Conservation (phyloP, 2,888 invertebrate genomes). For the Drosophila algonquin region DNA sequence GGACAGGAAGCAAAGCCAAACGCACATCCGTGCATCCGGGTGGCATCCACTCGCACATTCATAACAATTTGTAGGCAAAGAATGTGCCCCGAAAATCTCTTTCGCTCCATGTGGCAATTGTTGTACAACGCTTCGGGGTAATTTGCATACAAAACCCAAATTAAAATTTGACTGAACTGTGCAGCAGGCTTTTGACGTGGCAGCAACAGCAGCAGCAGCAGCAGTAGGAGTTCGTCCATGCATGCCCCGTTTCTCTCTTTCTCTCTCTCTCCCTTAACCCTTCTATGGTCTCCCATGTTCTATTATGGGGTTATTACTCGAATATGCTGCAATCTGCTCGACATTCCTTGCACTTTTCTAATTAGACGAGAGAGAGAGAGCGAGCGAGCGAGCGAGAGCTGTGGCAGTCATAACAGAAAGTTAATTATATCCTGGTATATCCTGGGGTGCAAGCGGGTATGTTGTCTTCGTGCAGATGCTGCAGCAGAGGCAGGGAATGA, state of each 20-base stretch:
- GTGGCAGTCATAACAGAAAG: conserved; percentile 69
- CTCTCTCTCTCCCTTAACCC: neutral
- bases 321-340: conserved; percentile 23
- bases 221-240: no score
- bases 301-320: conserved; percentile 13
- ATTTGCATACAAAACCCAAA: conserved; percentile 72
- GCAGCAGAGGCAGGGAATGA: no score
- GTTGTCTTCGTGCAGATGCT: no score
- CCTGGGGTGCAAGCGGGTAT: no score
- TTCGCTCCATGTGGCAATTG: conserved; percentile 21
- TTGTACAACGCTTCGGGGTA: conserved; percentile 69
- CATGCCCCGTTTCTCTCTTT: neutral
- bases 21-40: conserved; percentile 4
- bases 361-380: conserved; percentile 27
- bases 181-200: conserved; percentile 38
- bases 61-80: conserved; percentile 58
- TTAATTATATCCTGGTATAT: conserved; percentile 73
- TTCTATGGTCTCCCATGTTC: neutral
- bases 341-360: conserved; percentile 52
- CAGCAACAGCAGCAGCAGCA: conserved; percentile 24
- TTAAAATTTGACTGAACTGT: conserved; percentile 63
- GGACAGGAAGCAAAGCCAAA: conserved; percentile 10
- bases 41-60: conserved; percentile 32
- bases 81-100: conserved; percentile 41
- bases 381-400: conserved; percentile 20